Percentiles rank a stretch among this genome's conserved stretches.
Conservation (phyloP, 2,888 invertebrate genomes). For the Teleiodes luculella region DNA sequence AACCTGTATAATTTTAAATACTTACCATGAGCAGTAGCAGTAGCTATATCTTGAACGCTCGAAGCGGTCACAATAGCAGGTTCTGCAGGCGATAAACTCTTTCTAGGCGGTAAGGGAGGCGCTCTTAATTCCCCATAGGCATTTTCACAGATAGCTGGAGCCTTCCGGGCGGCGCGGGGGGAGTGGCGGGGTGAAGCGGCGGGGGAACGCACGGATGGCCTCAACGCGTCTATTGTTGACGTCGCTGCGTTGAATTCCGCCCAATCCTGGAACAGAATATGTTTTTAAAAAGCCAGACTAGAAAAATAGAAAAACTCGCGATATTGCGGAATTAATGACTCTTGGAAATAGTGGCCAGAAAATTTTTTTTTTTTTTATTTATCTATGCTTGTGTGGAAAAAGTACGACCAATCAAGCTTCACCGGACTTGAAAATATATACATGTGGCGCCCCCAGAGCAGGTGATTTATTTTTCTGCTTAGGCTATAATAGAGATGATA, state of each 20-base stretch:
- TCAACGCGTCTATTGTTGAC: slow-evolving; percentile 78
- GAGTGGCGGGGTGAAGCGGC: slow-evolving; percentile 77
- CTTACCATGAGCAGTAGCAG: slow-evolving; percentile 49
- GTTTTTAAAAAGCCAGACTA: too few species aligned
- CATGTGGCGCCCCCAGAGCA: too few species aligned
- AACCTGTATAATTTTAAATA: too few species aligned
- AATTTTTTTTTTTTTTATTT: too few species aligned
- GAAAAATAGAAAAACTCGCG: too few species aligned
- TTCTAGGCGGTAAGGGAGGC: slow-evolving; percentile 78
- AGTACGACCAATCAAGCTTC: too few species aligned
- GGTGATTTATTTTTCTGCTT: too few species aligned
- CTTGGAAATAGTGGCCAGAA: too few species aligned
- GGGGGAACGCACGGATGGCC: slow-evolving; percentile 71
- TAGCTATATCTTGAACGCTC: slow-evolving; percentile 65
- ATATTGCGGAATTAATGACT: too few species aligned
- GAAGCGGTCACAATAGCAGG: slow-evolving; percentile 51
- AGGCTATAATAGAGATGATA: too few species aligned
- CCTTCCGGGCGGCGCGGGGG: slow-evolving; percentile 51
- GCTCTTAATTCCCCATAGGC: slow-evolving; percentile 67
- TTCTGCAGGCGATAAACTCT: slow-evolving; percentile 73
- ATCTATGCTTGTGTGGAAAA: too few species aligned
- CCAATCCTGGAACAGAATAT: slow-evolving; percentile 68
- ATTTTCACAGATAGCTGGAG: slow-evolving; percentile 51
- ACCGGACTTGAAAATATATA: too few species aligned
- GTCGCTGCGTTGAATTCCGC: slow-evolving; percentile 82